These are phyloP conservation scores for Oncorhynchus kisutch DNA, from an alignment of 2,113 vertebrate genomes.

Conservation along the genomic window DNA sequence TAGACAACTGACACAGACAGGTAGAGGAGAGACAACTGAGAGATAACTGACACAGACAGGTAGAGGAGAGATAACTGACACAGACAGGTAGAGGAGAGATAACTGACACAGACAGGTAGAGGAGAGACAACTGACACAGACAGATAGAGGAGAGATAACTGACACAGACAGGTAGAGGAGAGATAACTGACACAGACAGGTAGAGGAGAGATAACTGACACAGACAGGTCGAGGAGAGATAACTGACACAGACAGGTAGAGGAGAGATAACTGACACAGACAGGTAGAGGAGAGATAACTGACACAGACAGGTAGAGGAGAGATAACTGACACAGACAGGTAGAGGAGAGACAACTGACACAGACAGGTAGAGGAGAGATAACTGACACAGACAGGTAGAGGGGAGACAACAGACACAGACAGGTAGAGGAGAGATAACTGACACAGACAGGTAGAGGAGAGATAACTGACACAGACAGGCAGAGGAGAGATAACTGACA, in stretches of 20 bases:
- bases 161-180: slow-evolving; percentile 40
- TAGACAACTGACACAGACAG: no score
- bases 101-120: neutral
- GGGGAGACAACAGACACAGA: neutral
- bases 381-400: neutral
- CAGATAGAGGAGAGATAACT: no score
- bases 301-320: slow-evolving; percentile 45
- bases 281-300: slow-evolving; percentile 25
- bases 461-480: neutral
- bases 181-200: neutral
- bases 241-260: neutral
- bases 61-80: no score
- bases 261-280: slow-evolving; percentile 56
- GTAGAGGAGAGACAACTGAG: no score
- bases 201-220: no score
- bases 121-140: no score
- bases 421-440: no score
- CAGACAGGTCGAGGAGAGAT: no score
- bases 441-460: no score
- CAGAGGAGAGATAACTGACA: no score
- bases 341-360: slow-evolving; percentile 63
- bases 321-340: slow-evolving; percentile 38
- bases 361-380: slow-evolving; percentile 44
- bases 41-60: no score
- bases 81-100: slow-evolving; percentile 43